These are phyloP conservation scores for Ganaspis brasiliensis DNA, from an alignment of 2,888 invertebrate genomes.

Conservation along the genomic window DNA sequence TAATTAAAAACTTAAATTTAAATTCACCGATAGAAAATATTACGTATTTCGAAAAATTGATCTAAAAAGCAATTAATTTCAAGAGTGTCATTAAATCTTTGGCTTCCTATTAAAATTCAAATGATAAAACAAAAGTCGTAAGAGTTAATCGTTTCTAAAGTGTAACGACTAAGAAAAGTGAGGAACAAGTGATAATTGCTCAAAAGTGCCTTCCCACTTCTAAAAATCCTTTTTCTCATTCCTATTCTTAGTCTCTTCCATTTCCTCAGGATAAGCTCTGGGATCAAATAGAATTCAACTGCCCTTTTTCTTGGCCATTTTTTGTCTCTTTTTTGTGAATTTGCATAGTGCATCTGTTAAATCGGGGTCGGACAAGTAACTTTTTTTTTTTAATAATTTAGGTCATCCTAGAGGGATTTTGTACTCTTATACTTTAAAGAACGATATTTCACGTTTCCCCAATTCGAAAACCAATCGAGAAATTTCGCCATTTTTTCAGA, in stretches of 20 bases:
- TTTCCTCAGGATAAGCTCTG: background rate
- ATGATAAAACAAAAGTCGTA: no score
- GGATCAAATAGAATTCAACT: background rate
- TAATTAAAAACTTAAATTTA: no score
- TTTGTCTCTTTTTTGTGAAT: conserved; percentile 52
- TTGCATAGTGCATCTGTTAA: conserved; percentile 59
- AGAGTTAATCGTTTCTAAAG: no score
- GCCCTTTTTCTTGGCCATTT: background rate
- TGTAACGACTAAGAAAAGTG: background rate
- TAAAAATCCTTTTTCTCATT: background rate
- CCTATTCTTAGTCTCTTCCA: conserved; percentile 25
- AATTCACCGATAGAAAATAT: no score
- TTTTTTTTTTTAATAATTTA: conserved; percentile 67
- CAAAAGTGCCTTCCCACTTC: background rate
- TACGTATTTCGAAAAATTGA: no score
- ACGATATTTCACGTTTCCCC: no score
- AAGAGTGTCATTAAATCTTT: no score
- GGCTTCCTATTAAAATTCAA: no score
- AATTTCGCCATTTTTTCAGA: background rate
- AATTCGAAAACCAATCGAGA: conserved; percentile 1
- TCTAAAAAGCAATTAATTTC: no score
- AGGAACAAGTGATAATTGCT: conserved; percentile 3
- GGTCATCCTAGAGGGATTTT: conserved; percentile 51
- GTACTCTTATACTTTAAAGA: background rate
- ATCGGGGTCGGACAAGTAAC: conserved; percentile 60